These are phyloP conservation scores for Bagarius yarrelli DNA, from an alignment of 2,113 vertebrate species.

Conservation along the genomic window DNA sequence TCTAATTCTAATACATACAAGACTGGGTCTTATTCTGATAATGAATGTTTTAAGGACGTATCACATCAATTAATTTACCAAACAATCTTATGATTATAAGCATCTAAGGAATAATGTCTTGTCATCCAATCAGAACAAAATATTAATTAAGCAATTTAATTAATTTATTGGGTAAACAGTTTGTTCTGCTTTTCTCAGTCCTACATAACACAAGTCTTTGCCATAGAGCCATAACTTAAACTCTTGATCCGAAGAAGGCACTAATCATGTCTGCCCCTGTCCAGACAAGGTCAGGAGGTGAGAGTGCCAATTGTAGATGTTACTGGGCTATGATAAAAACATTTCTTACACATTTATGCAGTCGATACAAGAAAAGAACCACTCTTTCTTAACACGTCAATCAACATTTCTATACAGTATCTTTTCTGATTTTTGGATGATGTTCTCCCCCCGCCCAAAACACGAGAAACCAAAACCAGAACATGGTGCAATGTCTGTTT, in stretches of 20 bases:
- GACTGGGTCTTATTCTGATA: background rate
- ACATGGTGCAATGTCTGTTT: slow-evolving; percentile 41
- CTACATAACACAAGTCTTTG: background rate
- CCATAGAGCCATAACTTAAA: slow-evolving; percentile 19
- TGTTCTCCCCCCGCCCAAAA: slow-evolving; percentile 24
- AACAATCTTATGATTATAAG: slow-evolving; percentile 25
- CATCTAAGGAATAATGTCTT: slow-evolving; percentile 3
- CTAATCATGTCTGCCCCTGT: slow-evolving; percentile 24
- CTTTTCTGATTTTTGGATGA: slow-evolving; percentile 18
- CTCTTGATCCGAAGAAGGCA: slow-evolving; percentile 33
- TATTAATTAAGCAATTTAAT: background rate
- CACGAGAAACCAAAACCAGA: slow-evolving; percentile 36
- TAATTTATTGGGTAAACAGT: slow-evolving; percentile 40
- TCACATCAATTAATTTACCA: slow-evolving; percentile 33
- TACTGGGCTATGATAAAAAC: slow-evolving; percentile 38
- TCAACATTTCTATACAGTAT: slow-evolving; percentile 1
- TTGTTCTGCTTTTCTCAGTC: slow-evolving; percentile 34
- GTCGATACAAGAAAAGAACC: slow-evolving; percentile 22
- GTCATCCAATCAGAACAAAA: slow-evolving; percentile 10
- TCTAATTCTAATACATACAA: slow-evolving; percentile 10
- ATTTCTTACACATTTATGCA: slow-evolving; percentile 46
- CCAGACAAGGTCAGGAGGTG: slow-evolving; percentile 17
- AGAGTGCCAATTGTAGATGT: slow-evolving; percentile 18
- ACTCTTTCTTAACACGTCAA: background rate
- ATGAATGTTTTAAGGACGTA: slow-evolving; percentile 38